A percentile compares a stretch with the other conserved stretches of the same genome.
Conservation (phyloP, 1,140 invertebrate species). For the Macrotrachela quadricornifera region DNA sequence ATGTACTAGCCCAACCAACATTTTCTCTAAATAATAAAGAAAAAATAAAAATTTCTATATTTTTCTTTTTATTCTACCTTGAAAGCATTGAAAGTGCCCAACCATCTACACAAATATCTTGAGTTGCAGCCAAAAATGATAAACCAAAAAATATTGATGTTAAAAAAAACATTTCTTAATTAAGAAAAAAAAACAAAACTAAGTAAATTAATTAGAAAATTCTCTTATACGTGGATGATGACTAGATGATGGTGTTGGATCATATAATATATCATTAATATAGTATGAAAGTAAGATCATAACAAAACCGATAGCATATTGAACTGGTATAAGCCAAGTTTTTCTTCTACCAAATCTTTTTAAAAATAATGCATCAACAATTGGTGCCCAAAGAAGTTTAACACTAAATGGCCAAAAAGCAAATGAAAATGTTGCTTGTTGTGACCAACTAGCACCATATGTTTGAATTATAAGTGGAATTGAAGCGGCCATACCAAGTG, state of each 20-base stretch:
- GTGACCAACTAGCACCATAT: background rate
- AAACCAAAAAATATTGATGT: conserved; percentile 54
- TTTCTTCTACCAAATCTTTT: conserved; percentile 67
- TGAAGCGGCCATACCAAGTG: conserved; percentile 67
- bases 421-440: conserved; percentile 85
- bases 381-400: conserved; percentile 92
- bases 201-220: no score
- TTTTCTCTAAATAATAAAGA: conserved; percentile 43
- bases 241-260: background rate
- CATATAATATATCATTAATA: conserved; percentile 1
- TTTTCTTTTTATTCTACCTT: conserved; percentile 35
- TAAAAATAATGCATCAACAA: conserved; percentile 76
- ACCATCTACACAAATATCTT: conserved; percentile 97
- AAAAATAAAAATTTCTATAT: background rate
- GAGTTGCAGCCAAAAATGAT: conserved; percentile 88
- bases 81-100: conserved; percentile 97
- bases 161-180: background rate
- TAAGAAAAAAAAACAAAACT: no score
- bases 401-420: conserved; percentile 85
- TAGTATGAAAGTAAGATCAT: conserved; percentile 27
- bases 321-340: conserved; percentile 83
- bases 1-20: conserved; percentile 94
- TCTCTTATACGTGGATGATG: no score
- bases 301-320: conserved; percentile 39
- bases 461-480: conserved; percentile 65